Base-by-base conservation (phyloP, 1,140 invertebrate species). In the Bombus haemorrhoidalis region DNA sequence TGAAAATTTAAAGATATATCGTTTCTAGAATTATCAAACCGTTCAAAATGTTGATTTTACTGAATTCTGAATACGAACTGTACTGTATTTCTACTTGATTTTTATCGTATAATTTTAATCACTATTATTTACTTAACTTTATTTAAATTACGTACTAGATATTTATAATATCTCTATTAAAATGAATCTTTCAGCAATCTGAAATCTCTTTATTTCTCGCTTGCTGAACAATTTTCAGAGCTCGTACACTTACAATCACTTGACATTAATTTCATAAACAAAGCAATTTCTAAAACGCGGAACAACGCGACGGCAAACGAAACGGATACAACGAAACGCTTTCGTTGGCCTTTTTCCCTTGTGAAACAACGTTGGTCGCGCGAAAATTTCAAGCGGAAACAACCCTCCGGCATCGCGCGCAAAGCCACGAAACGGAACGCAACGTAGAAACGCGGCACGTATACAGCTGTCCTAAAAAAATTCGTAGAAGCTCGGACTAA, bases 321-420 rank as follows among this genome's bases (percentile, higher is more conserved):
- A 74, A 74, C 41, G 72, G 41, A 32, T 32, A 77, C 53, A 62
- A 59, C 57, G 39, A 74, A 34, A 62, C 75, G 41, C 9, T 77
- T 77, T 77, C 37, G 57, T 41, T n/a, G 41, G 18, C 10, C 72
- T 12, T 74, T 47, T 47, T n/a, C 2, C 41, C 28, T 12, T 15
- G 53, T 13, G 53, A 39, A 59, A 64, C 57, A 62, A 77, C 75
- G 57, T 6, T 18, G 10, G 34, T 41, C 53, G 57, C 34, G 13
- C 28, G 75, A 57, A 62, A 77, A 77, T 62, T 77, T 77, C 75
- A 59, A 77, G 53, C 75, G 34, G 75, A 59, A 76, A 76, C 47
- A 47, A 12, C 34, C 28, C 28, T 41, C 13, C 25, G 32, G 25
- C 71, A 5, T 6, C 32, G 47, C 25, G 74, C 41, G 62, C 59